Percentiles rank a stretch among this genome's conserved stretches.
Evolutionary conservation across 2,797 vertebrate species (phyloP).

Genomic region (Hippoglossus hippoglossus): DNA sequence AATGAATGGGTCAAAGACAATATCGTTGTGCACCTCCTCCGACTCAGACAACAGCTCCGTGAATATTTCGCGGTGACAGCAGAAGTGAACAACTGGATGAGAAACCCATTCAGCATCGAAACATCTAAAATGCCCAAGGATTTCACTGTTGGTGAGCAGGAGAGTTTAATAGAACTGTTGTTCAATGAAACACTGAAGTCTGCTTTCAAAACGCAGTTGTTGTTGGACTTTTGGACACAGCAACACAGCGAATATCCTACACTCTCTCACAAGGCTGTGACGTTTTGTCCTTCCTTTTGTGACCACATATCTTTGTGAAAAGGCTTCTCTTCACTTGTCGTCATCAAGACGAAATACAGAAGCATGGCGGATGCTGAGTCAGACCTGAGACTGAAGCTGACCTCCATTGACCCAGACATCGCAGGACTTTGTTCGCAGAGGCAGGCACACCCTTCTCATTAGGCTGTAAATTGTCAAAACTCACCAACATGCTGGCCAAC

Average conservation of each 20-base stretch:
- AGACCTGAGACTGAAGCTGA: too few species aligned
- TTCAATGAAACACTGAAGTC: conserved; percentile 1
- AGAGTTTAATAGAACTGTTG: conserved; percentile 8
- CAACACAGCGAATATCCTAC: conserved; percentile 11
- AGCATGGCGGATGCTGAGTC: too few species aligned
- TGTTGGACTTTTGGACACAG: conserved; percentile 39
- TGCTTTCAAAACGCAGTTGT: background rate
- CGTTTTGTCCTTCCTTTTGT: too few species aligned
- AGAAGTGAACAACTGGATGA: background rate
- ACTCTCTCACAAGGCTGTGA: conserved; percentile 27
- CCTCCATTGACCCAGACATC: too few species aligned
- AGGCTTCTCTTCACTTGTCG: too few species aligned
- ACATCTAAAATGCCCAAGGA: conserved; percentile 4
- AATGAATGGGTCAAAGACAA: conserved; percentile 11
- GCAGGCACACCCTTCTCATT: too few species aligned
- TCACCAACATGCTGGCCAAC: too few species aligned
- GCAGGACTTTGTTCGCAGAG: too few species aligned
- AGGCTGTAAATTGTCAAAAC: too few species aligned
- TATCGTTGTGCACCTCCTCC: background rate
- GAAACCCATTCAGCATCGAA: conserved; percentile 21
- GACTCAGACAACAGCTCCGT: conserved; percentile 1
- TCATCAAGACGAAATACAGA: too few species aligned
- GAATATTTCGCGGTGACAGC: conserved; percentile 11
- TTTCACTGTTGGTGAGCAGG: conserved; percentile 29
- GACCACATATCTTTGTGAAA: too few species aligned